Percentiles rank a stretch among this genome's conserved stretches.
phyloP scores from a whole-genome alignment of 1,140 invertebrate genomes.

The Achroia grisella region DNA sequence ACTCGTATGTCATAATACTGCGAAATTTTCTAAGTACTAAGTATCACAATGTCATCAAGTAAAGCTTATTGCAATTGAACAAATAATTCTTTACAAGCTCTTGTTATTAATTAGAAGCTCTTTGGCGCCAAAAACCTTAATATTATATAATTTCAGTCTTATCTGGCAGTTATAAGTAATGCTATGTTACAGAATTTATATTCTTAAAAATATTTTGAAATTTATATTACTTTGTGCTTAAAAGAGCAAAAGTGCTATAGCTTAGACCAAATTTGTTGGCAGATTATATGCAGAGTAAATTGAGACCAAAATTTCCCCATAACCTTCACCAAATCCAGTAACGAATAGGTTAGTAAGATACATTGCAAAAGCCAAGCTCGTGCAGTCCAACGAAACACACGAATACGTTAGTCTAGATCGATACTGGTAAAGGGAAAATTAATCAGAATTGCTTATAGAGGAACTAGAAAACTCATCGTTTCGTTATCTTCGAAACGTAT shows the following conservation, averaged over 20 bases:
- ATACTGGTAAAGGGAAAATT: constrained; percentile 6
- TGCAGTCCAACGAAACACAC: constrained; percentile 3
- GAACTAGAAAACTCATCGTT: constrained; percentile 19
- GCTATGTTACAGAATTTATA: no score
- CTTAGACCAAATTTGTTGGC: not conserved
- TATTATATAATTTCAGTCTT: constrained; percentile 4
- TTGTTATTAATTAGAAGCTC: not conserved
- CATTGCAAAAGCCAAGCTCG: not conserved
- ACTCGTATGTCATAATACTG: constrained; percentile 3
- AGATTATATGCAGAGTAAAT: no score
- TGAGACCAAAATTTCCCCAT: no score
- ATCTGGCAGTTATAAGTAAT: not conserved
- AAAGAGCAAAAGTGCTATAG: not conserved
- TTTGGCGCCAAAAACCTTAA: no score
- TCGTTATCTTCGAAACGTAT: not conserved
- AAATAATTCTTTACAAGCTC: not conserved
- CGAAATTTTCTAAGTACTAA: not conserved
- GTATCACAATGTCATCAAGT: constrained; percentile 1
- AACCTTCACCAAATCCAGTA: no score
- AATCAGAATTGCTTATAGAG: constrained; percentile 13
- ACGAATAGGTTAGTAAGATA: no score
- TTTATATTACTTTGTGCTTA: no score
- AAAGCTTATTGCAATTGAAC: not conserved
- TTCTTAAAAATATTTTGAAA: no score
- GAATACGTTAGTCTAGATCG: not conserved